Evolutionary conservation across 2,888 invertebrate species (phyloP).

Genomic region (Eupithecia subumbrata): DNA sequence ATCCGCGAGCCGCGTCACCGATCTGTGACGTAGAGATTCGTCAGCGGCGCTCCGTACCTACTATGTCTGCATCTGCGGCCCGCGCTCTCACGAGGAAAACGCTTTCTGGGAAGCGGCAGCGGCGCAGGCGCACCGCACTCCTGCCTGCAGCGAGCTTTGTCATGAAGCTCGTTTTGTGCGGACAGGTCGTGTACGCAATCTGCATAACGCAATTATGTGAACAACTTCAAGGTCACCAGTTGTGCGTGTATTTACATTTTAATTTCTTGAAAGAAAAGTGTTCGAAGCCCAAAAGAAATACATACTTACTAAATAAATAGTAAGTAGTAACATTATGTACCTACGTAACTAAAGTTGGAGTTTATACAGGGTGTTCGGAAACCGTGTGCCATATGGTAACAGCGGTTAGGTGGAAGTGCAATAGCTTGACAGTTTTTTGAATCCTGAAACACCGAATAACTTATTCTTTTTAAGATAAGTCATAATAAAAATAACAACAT

Average conservation of each 20-base stretch:
- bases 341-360: too few relatives aligned
- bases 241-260: neutral
- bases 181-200: slow-evolving; percentile 7
- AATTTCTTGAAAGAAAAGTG: neutral
- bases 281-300: neutral
- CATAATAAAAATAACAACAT: too few relatives aligned
- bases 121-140: neutral
- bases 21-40: slow-evolving; percentile 72
- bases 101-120: slow-evolving; percentile 72
- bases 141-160: slow-evolving; percentile 24
- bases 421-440: too few relatives aligned
- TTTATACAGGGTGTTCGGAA: too few relatives aligned
- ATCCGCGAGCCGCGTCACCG: slow-evolving; percentile 68
- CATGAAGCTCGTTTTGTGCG: slow-evolving; percentile 15
- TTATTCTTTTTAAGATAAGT: too few relatives aligned
- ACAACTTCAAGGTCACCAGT: neutral
- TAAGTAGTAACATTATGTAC: too few relatives aligned
- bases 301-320: too few relatives aligned
- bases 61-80: slow-evolving; percentile 49
- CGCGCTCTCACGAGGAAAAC: slow-evolving; percentile 71
- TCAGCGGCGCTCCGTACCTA: slow-evolving; percentile 56
- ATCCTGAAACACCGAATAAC: too few relatives aligned
- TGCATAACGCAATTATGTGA: neutral
- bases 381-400: too few relatives aligned
- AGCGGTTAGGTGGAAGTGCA: too few relatives aligned